Conservation (phyloP, 2,888 invertebrate genomes). For the Sphaerophoria rueppellii region DNA sequence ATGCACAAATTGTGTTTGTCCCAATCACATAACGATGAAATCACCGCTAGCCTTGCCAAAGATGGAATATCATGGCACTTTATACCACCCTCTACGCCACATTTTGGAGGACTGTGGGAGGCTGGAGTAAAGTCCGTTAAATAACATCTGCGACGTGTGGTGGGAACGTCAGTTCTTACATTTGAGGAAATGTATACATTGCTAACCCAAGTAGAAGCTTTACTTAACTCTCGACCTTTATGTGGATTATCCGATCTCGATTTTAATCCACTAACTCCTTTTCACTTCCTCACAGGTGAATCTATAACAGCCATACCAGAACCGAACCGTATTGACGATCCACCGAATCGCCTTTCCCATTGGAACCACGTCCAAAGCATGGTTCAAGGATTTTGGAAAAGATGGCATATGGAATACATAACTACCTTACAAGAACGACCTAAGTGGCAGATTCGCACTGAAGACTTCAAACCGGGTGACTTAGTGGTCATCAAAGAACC, state of each 20-base stretch:
- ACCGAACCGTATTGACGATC: conserved; percentile 28
- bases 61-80: conserved; percentile 64
- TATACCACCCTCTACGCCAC: conserved; percentile 53
- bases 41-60: conserved; percentile 43
- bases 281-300: conserved; percentile 59
- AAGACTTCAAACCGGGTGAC: conserved; percentile 30
- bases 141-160: conserved; percentile 55
- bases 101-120: conserved; percentile 66
- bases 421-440: conserved; percentile 48
- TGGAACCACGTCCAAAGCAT: conserved; percentile 55
- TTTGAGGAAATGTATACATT: conserved; percentile 60
- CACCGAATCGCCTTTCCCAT: conserved; percentile 29
- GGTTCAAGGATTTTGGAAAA: conserved; percentile 63
- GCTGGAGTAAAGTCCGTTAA: conserved; percentile 62
- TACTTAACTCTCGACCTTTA: conserved; percentile 56
- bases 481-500: conserved; percentile 35
- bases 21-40: conserved; percentile 47
- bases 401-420: conserved; percentile 56
- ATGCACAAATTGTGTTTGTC: conserved; percentile 47
- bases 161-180: conserved; percentile 12
- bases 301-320: conserved; percentile 41
- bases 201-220: conserved; percentile 54
- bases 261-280: conserved; percentile 51
- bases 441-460: conserved; percentile 51
- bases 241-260: conserved; percentile 42